These are phyloP conservation scores for Leucania comma DNA, from an alignment of 2,888 invertebrate species.

Conservation along the genomic window DNA sequence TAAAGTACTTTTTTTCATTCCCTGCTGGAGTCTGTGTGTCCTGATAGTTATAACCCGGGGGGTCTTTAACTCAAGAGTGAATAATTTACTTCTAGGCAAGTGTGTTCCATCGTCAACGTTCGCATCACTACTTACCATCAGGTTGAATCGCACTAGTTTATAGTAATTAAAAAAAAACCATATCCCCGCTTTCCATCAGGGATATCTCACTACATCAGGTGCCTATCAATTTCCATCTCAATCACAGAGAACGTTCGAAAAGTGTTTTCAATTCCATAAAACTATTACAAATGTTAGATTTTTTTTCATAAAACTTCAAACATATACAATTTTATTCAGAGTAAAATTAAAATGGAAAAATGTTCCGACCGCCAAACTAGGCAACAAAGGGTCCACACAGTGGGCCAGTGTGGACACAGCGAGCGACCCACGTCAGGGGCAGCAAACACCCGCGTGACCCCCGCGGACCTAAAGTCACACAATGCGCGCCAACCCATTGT, in stretches of 20 bases:
- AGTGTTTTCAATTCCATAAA: slow-evolving; percentile 8
- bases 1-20: no score
- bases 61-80: no score
- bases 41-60: no score
- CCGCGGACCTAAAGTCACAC: slow-evolving; percentile 48
- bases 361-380: slow-evolving; percentile 54
- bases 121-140: no score
- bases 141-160: no score
- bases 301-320: slow-evolving; percentile 20
- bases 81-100: no score
- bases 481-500: slow-evolving; percentile 50
- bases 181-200: no score
- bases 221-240: not conserved
- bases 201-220: no score
- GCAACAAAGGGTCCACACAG: slow-evolving; percentile 43
- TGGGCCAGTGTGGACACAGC: slow-evolving; percentile 30
- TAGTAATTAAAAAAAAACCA: no score
- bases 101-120: no score
- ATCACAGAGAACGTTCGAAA: slow-evolving; percentile 2
- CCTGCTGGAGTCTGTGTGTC: no score
- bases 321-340: slow-evolving; percentile 42
- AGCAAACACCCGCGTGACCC: slow-evolving; percentile 43
- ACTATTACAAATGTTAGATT: not conserved
- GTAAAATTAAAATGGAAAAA: slow-evolving; percentile 51
- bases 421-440: slow-evolving; percentile 49